Percentiles rank a stretch among this genome's conserved stretches.
Evolutionary conservation across 2,888 invertebrate species (phyloP).

Genomic region (Pardosa pseudoannulata): DNA sequence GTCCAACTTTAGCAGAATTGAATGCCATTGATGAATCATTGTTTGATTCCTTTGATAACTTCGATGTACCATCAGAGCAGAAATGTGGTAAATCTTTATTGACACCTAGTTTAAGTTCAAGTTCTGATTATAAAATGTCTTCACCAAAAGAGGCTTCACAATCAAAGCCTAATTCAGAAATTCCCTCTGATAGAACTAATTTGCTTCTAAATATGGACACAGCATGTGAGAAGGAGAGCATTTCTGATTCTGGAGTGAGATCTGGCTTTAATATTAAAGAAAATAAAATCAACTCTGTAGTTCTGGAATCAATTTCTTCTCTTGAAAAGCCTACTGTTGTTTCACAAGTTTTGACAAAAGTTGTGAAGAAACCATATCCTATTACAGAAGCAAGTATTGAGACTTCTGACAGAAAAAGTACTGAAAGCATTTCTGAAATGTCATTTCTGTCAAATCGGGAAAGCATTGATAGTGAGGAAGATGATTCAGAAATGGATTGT

Average conservation of each 20-base stretch:
- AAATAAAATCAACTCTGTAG: neutral
- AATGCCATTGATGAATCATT: constrained; percentile 90
- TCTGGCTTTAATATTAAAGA: constrained; percentile 6
- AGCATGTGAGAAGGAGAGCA: neutral
- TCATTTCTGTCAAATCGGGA: constrained; percentile 83
- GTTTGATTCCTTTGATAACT: constrained; percentile 88
- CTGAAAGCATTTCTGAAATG: neutral
- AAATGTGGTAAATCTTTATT: neutral
- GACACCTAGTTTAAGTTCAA: constrained; percentile 15
- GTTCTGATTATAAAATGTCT: constrained; percentile 36
- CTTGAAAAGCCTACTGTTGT: neutral
- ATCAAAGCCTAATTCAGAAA: constrained; percentile 4
- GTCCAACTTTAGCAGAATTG: constrained; percentile 88
- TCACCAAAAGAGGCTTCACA: constrained; percentile 16
- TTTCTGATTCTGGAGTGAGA: neutral
- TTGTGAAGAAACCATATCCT: neutral
- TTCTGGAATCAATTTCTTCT: neutral
- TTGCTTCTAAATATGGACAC: neutral
- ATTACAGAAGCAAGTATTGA: neutral
- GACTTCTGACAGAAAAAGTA: neutral
- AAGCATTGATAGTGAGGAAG: constrained; percentile 83
- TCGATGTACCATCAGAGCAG: constrained; percentile 33
- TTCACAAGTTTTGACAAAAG: neutral
- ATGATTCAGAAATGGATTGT: constrained; percentile 85
- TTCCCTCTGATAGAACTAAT: neutral